Percentiles rank a stretch among this genome's conserved stretches.
These are phyloP conservation scores for Theristus sp. DNA, from an alignment of 2,888 invertebrate genomes.

Conservation along the genomic window DNA sequence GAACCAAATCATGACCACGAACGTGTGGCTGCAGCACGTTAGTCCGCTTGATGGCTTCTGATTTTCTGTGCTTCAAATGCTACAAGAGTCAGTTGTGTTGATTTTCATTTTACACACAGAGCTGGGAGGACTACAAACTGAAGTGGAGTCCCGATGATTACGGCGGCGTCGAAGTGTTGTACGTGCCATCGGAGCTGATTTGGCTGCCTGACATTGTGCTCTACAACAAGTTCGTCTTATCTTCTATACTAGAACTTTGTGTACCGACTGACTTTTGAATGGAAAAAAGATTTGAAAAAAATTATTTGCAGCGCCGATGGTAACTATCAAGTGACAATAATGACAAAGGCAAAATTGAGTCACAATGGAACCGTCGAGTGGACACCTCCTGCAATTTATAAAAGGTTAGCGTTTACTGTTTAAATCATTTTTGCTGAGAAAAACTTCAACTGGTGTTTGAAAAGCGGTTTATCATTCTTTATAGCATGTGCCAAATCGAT, in stretches of 20 bases:
- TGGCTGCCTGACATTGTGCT: conserved; percentile 27
- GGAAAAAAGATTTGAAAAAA: too few relatives aligned
- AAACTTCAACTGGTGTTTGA: neutral
- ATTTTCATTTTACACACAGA: conserved; percentile 11
- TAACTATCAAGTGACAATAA: conserved; percentile 30
- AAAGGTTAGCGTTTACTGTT: conserved; percentile 20
- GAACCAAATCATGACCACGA: conserved; percentile 26
- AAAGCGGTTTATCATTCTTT: conserved; percentile 4
- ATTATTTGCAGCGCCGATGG: conserved; percentile 27
- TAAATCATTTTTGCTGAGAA: neutral
- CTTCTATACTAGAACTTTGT: too few relatives aligned
- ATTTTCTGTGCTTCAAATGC: neutral
- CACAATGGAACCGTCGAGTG: conserved; percentile 28
- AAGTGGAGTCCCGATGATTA: conserved; percentile 28
- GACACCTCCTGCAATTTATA: conserved; percentile 32
- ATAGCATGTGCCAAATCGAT: conserved; percentile 29
- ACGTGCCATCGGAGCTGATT: conserved; percentile 28
- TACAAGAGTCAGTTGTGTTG: neutral
- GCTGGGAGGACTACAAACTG: conserved; percentile 28
- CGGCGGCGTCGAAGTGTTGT: conserved; percentile 29
- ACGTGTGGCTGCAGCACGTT: conserved; percentile 29
- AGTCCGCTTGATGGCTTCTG: neutral
- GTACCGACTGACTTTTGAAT: neutral
- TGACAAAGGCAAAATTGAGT: conserved; percentile 27
- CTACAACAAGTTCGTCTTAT: conserved; percentile 26